Evolutionary conservation across 2,797 vertebrate genomes (phyloP).

Genomic region (Streptopelia turtur): DNA sequence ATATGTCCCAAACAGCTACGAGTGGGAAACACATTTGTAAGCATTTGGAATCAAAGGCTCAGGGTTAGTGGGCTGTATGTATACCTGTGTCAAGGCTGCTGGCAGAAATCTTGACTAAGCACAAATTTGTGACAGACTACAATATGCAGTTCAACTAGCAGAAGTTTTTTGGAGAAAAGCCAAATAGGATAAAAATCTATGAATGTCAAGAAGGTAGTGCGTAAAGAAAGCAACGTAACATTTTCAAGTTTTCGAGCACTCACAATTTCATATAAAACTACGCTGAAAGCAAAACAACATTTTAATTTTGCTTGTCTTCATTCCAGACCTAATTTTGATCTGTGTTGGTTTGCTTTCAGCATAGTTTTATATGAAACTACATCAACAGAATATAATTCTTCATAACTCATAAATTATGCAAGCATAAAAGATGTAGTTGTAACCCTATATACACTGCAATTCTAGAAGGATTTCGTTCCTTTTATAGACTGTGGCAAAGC

Average conservation of each 20-base stretch:
- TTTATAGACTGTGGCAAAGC: not conserved
- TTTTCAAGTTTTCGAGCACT: not conserved
- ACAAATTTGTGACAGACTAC: not conserved
- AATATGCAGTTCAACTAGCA: not conserved
- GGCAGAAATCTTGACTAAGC: not conserved
- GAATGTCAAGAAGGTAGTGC: not conserved
- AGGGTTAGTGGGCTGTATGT: not conserved
- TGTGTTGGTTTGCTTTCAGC: not conserved
- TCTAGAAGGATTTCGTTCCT: not conserved
- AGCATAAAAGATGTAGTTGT: not conserved
- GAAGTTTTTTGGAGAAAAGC: not conserved
- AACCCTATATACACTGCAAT: not conserved
- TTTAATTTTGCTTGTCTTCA: not conserved
- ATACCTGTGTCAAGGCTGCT: not conserved
- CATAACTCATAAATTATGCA: not conserved
- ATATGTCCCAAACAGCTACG: rapidly evolving
- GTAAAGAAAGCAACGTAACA: not conserved
- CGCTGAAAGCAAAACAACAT: not conserved
- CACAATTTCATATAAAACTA: not conserved
- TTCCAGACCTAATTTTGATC: not conserved
- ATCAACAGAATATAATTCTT: not conserved
- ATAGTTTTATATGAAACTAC: not conserved
- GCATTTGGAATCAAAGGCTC: not conserved
- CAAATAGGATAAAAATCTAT: not conserved
- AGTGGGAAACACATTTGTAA: not conserved